phyloP scores from a whole-genome alignment of 2,888 invertebrate species.

The Invenusta paracnida region DNA sequence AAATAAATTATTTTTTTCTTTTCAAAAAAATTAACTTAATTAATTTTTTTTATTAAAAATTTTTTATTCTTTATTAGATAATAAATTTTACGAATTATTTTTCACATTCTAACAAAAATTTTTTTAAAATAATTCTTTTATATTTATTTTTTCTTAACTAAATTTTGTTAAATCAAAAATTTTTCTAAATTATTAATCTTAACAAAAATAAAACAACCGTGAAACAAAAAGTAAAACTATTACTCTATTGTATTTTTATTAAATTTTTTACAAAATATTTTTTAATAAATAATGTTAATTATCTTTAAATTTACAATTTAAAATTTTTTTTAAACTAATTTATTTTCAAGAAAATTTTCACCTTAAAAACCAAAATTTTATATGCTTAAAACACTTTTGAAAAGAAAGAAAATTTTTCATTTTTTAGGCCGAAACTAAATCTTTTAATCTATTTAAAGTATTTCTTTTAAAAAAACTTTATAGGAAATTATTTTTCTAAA shows the following conservation, averaged over 20 bases:
- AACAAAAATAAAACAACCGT: slow-evolving; percentile 18
- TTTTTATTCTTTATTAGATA: slow-evolving; percentile 25
- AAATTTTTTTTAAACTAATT: slow-evolving; percentile 5
- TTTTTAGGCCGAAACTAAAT: neutral
- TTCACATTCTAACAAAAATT: slow-evolving; percentile 28
- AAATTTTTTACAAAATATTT: slow-evolving; percentile 14
- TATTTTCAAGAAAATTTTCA: slow-evolving; percentile 15
- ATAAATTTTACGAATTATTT: slow-evolving; percentile 25
- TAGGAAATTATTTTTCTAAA: slow-evolving; percentile 1
- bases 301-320: neutral
- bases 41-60: slow-evolving; percentile 16
- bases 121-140: slow-evolving; percentile 38
- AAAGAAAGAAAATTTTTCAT: neutral
- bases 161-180: slow-evolving; percentile 37
- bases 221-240: slow-evolving; percentile 20
- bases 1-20: slow-evolving; percentile 28
- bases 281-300: neutral
- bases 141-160: slow-evolving; percentile 41
- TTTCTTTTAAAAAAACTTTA: neutral
- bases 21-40: slow-evolving; percentile 36
- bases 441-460: neutral
- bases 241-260: neutral
- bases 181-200: slow-evolving; percentile 10
- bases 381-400: slow-evolving; percentile 28
- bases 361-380: slow-evolving; percentile 29